A percentile compares a stretch with the other conserved stretches of the same genome.
phyloP scores from a whole-genome alignment of 2,113 vertebrate species.

The Pelmatolapia mariae region DNA sequence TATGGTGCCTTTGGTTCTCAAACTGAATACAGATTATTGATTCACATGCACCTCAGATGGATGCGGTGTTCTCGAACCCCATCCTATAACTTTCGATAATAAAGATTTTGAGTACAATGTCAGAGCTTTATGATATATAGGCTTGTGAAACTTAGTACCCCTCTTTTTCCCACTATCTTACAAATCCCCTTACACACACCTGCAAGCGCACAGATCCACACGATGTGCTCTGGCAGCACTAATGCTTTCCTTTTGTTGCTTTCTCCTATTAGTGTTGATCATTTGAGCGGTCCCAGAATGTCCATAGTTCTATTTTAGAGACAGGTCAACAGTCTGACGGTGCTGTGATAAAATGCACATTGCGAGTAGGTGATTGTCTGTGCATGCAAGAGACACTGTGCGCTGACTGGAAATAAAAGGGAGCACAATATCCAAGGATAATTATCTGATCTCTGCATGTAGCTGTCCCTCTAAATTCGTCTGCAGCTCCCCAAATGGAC shows the following conservation, averaged over 20 bases:
- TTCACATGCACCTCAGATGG: neutral
- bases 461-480: neutral
- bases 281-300: conserved; percentile 9
- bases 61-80: neutral
- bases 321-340: conserved; percentile 5
- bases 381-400: neutral
- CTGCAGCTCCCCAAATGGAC: neutral
- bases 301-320: conserved; percentile 5
- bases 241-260: neutral
- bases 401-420: neutral
- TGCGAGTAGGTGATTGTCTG: conserved; percentile 1
- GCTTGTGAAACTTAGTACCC: neutral
- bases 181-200: neutral
- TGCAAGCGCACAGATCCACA: neutral
- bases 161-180: neutral
- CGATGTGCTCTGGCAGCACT: neutral
- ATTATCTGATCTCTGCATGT: neutral
- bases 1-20: neutral
- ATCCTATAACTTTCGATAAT: neutral
- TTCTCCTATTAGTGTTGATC: conserved; percentile 26
- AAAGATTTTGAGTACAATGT: neutral
- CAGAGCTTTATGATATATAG: neutral
- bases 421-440: neutral
- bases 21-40: conserved; percentile 21
- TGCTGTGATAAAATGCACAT: conserved; percentile 9